Evolutionary conservation across 2,888 invertebrate species (phyloP).

Genomic region (Geotrupes spiniger): DNA sequence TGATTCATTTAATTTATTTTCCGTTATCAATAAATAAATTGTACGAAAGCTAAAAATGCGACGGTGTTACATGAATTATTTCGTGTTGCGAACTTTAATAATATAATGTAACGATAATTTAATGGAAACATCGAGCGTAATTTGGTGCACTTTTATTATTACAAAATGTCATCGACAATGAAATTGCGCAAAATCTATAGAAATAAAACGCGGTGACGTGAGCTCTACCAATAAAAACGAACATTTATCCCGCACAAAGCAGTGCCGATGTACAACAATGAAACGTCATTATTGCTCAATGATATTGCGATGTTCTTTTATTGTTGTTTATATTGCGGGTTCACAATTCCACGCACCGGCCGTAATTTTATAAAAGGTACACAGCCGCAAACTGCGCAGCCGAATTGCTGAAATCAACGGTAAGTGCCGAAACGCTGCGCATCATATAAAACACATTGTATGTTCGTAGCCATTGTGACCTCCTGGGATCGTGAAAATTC

Average conservation of each 20-base stretch:
- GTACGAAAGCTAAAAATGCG: not conserved
- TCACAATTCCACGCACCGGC: constrained; percentile 1
- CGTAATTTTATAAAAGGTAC: constrained; percentile 19
- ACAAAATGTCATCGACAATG: too few relatives aligned
- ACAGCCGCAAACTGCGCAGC: constrained; percentile 2
- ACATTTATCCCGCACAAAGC: too few relatives aligned
- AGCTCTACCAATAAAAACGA: too few relatives aligned
- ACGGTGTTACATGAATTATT: too few relatives aligned
- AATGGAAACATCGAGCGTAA: too few relatives aligned
- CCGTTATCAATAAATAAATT: too few relatives aligned
- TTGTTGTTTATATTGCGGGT: constrained; percentile 2
- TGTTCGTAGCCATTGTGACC: constrained; percentile 1
- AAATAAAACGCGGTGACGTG: too few relatives aligned
- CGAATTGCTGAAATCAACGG: constrained; percentile 12
- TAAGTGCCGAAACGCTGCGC: constrained; percentile 8
- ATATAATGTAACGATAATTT: too few relatives aligned
- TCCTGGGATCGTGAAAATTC: not conserved
- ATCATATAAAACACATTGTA: constrained; percentile 8
- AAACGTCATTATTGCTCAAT: constrained; percentile 11
- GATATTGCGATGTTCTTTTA: constrained; percentile 6
- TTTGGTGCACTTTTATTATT: too few relatives aligned
- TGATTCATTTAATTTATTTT: not conserved
- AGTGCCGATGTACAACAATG: too few relatives aligned
- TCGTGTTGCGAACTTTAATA: too few relatives aligned
- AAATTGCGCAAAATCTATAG: too few relatives aligned